Percentiles rank a stretch among this genome's conserved stretches.
Conservation (phyloP, 2,888 invertebrate genomes). For the Sussaba pulchella region DNA sequence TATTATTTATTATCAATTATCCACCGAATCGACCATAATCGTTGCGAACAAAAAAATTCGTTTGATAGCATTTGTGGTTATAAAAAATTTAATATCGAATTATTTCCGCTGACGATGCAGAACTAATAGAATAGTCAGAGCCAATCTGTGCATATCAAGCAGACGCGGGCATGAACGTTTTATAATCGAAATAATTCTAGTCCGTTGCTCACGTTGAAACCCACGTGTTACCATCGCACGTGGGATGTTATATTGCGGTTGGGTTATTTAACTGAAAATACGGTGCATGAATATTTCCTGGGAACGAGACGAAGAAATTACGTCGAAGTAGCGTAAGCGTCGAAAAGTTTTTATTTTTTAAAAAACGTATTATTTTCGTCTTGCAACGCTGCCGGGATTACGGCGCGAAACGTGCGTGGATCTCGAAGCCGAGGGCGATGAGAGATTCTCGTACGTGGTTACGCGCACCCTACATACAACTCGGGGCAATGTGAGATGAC, state of each 20-base stretch:
- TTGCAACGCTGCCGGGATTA: constrained; percentile 57
- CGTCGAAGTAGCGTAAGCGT: constrained; percentile 19
- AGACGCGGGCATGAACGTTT: constrained; percentile 5
- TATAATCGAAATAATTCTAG: constrained; percentile 13
- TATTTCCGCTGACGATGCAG: too few species aligned
- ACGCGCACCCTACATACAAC: constrained; percentile 33
- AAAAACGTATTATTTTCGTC: constrained; percentile 62
- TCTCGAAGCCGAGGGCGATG: constrained; percentile 38
- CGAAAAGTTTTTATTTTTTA: constrained; percentile 63
- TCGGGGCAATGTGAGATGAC: too few species aligned
- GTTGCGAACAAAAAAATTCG: too few species aligned
- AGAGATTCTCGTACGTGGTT: constrained; percentile 49
- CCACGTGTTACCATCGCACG: constrained; percentile 19
- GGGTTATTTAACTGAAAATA: constrained; percentile 50
- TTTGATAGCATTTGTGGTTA: too few species aligned
- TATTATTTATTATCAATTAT: too few species aligned
- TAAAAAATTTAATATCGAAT: too few species aligned
- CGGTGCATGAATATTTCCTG: constrained; percentile 44
- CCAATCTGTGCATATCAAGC: too few species aligned
- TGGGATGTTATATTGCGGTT: constrained; percentile 18
- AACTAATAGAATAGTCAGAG: not conserved
- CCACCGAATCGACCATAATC: too few species aligned
- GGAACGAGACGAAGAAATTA: constrained; percentile 31
- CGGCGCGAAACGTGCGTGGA: constrained; percentile 34
- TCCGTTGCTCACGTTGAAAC: not conserved